Base-by-base conservation (phyloP, 1,140 invertebrate species). In the Ephestia elutella region DNA sequence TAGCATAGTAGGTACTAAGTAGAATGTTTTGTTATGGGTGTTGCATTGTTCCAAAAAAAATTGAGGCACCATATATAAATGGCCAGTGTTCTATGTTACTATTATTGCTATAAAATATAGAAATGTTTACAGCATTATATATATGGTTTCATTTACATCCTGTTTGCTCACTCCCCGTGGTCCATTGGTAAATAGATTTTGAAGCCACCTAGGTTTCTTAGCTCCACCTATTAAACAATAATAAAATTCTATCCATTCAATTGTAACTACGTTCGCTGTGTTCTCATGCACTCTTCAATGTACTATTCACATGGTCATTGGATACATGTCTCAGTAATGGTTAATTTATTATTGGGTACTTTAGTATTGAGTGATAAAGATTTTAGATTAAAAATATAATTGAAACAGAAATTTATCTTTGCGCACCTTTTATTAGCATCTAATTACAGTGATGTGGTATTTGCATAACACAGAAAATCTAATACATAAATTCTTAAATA, bases 381-480 rank as follows among this genome's bases (percentile, higher is more conserved):
- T 32, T 32, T n/a, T n/a, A n/a, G n/a, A n/a, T n/a, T n/a, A n/a
- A 32, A 10, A 7, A 32, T 10, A 32, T 4, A 32, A 32, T 10
- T 32, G 30, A 32, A 32, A 32, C 8, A 32, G n/a, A 32, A 32
- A 65, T 62, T 72, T 44, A 44, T 44, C 5, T 44, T 44, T 17
- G 38, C 38, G 15, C 38, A n/a, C n/a, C n/a, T 13, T 44, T 44
- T 44, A 44, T 44, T 44, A 17, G 13, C 5, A 44, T 44, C 62
- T 68, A 68, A 68, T 63, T 18, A 66, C 58, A 69, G 58, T 69
- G 59, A 54, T 66, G 57, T 66, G 57, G 35, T 54, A 59, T 56
- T 44, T 66, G 65, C 66, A 72, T 74, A 75, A 68, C 73, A 74
- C 65, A 75, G 62, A 59, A n/a, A 67, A 60, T 68, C 81, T 82